Evolutionary conservation across 2,797 vertebrate genomes (phyloP), one percentile per base, ranked within the genome.

Genomic region (Pantherophis alleghaniensis): DNA sequence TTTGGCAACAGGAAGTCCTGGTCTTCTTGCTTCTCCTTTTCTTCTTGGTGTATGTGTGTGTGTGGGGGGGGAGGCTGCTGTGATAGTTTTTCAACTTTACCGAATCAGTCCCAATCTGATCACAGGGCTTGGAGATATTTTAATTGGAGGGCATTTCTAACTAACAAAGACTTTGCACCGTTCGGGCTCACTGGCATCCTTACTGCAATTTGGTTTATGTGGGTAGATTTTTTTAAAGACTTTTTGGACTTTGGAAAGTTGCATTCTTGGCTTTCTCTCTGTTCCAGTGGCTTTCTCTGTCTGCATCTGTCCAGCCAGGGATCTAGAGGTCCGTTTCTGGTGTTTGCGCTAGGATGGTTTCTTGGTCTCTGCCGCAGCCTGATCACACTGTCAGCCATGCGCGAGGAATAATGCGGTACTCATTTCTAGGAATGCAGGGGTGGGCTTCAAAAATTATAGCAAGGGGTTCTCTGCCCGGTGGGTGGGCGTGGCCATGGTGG

Each of bases 1-100:
- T 56, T 47, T 86, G 47, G 88, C 79, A 94, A 92, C 92, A 95
- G 95, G 96, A 93, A 92, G 51, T 61, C n/a, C 11, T 47, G 1
- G 2, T 42, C 87, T 92, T 42, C 91, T 92, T 7, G 28, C 94
- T 94, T 95, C 95, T 90, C 86, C 87, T 93, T 95, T 51, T 51
- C 47, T 51, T 94, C 59, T 5, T 32, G 12, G 37, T 42, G 42
- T n/a, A n/a, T n/a, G n/a, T n/a, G n/a, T n/a, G n/a, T n/a, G n/a
- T n/a, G 7, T 20, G 18, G 42, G 42, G 42, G 42, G 42, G 42
- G 42, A 61, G 51, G 61, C 7, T 93, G 88, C 91, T 51, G 7
- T 26, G 79, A 26, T 18, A 22, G 92, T 61, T n/a, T 1, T 0
- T 20, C 18, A 51, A 86, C 51, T 59, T 83, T 22, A 26, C 12